Evolutionary conservation across 1,140 invertebrate species (phyloP), one percentile per base, ranked within the genome.

Genomic region (Drosophila mojavensis): DNA sequence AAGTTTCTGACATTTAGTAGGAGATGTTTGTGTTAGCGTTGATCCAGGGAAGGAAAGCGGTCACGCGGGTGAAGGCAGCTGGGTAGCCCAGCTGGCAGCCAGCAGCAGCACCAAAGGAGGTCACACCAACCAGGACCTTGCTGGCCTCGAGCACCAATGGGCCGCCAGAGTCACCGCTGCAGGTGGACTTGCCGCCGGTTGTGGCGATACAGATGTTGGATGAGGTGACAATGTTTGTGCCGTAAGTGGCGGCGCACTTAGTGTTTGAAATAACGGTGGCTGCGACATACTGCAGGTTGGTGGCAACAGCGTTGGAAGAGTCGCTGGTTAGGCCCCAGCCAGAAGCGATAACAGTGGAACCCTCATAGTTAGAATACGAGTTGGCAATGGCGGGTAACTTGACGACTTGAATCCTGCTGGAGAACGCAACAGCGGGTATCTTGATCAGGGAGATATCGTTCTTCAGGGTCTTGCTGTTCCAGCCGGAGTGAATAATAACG

Each of bases 1-100:
- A 63, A 69, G 79, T 82, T 55, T 61, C 60, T 55, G 43, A 1
- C 30, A 9, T 39, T 78, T 78, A 89, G 53, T 39, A 39, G 43
- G 48, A 43, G 70, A 84, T 58, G 50, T 80, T 79, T 65, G 76
- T 79, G 30, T 83, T 70, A 9, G 5, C 13, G 36, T 79, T 54
- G 74, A 94, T 94, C 94, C 94, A 95, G 59, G 91, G 74, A 43
- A 93, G 73, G 89, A 91, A 94, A 64, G 81, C 91, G 43, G 93
- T 94, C n/a, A 94, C 48, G 64, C 94, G 92, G 4, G 94, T 93
- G 81, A 93, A 94, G 17, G 92, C 94, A 63, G 91, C 91, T 45
- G 94, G 94, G 68, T 88, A 92, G 28, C 93, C 93, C 30, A 82
- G 71, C 64, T 92, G 85, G 78, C 94, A 95, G 15, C 94, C 94